Evolutionary conservation across 2,888 invertebrate genomes (phyloP), one percentile per base, ranked within the genome.

Genomic region (Panorpa germanica): DNA sequence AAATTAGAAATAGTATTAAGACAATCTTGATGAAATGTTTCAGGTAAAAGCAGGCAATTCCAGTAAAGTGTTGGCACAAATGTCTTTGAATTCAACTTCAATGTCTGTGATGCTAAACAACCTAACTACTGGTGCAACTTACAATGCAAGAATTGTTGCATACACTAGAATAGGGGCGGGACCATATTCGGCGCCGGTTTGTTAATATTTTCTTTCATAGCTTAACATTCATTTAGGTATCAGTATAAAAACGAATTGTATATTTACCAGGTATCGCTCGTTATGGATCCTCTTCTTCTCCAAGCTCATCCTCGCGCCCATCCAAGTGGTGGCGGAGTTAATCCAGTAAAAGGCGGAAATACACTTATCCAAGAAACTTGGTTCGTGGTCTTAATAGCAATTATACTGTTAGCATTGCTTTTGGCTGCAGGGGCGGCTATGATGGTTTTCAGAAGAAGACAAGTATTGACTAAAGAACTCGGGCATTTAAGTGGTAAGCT

Each of bases 71-170:
- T 51, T 82, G 29, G 78, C 78, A 30, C 77, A 81, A 47, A 76
- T 88, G 69, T 75, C 82, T 1, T 61, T 91, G 33, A 88, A 88
- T 40, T 75, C 86, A 4, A 74, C 80, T 8, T 85, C 86, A 0
- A 78, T 80, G n/a, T 82, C 82, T 3, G 80, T 91, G 6, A 70
- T 85, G 25, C 72, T 96, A 11, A 82, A 82, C 49, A 88, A 90
- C 46, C 59, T 96, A 32, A 77, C 82, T 7, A 65, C 75, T 3
- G 85, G 85, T 30, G 77, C 80, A 3, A 62, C 76, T 4, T 96
- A 95, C 53, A 80, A 75, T 38, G 83, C 91, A 1, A 69, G 82
- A 34, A 76, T 95, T 6, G 85, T 90, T 7, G 91, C 91, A 1
- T 70, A 78, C 42, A 95, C 91, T 1, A 66, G 71, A 35, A 70